Evolutionary conservation across 2,113 vertebrate genomes (phyloP), one percentile per base, ranked within the genome.

Genomic region (Chunga burmeisteri): DNA sequence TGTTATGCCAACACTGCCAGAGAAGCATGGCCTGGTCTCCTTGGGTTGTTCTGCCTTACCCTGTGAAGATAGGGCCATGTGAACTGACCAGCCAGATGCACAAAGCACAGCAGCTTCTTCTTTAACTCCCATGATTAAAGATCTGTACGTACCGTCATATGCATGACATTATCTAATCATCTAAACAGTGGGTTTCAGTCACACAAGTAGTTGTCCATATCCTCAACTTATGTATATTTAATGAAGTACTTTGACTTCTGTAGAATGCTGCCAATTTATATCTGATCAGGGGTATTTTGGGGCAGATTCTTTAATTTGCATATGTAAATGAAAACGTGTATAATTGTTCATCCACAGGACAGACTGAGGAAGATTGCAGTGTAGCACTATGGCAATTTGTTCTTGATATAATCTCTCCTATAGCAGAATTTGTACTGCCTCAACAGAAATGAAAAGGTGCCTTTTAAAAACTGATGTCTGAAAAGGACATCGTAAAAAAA

Each of bases 391-490:
- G 20, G 20, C n/a, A 49, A 2, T 83, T 84, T 83, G 46, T 78
- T 93, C 66, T 15, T 50, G 20, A 34, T 82, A 40, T 11, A 8
- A 38, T 58, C 67, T 75, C 10, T 78, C 32, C 47, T 75, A 7
- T 19, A 72, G 62, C 71, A 84, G 49, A 52, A 68, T 86, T 77
- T 72, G 8, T 73, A 42, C 79, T 75, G 52, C 38, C 66, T 55
- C 84, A 53, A 65, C 50, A 74, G 56, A 93, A 81, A 17, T 75
- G 47, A 56, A 71, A 90, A 97, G 58, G 63, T 94, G 82, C 73
- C 80, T 93, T 95, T 92, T 74, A 81, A 87, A 96, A 93, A 23
- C 5, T 5, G 21, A 27, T 16, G 12, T 91, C 78, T 93, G 36
- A 25, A 42, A 55, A 85, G 80, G 78, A n/a, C 49, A 32, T 46